Conservation (phyloP, 2,888 invertebrate genomes). For the Pandemis corylana region DNA sequence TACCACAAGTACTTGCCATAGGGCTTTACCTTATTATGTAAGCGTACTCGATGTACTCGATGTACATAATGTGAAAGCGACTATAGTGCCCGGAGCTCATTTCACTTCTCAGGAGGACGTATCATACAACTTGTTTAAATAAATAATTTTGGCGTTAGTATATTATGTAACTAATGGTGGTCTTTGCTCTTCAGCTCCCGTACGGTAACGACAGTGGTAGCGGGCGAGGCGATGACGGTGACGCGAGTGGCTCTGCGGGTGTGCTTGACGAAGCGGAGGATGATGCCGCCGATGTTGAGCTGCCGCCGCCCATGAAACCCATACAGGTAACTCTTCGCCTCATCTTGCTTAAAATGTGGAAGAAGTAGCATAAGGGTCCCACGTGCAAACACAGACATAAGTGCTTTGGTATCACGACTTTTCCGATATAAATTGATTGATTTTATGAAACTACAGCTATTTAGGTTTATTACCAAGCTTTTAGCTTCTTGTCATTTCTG, state of each 20-base stretch:
- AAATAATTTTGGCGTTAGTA: no score
- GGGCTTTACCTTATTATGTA: no score
- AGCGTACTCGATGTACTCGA: no score
- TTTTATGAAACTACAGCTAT: not conserved
- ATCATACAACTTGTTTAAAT: not conserved
- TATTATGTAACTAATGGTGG: no score
- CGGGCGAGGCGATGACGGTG: slow-evolving; percentile 65
- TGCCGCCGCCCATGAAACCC: slow-evolving; percentile 98
- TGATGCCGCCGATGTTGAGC: slow-evolving; percentile 90
- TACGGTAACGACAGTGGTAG: slow-evolving; percentile 59
- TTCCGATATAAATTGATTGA: no score
- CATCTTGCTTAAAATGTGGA: not conserved
- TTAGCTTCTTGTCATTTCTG: not conserved
- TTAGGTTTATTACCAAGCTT: not conserved
- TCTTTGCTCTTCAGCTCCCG: slow-evolving; percentile 58
- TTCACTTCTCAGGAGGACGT: no score
- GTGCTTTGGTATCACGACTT: no score
- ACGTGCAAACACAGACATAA: not conserved
- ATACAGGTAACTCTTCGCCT: slow-evolving; percentile 86
- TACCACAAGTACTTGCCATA: no score
- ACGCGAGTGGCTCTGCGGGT: slow-evolving; percentile 62
- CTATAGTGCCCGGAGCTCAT: no score
- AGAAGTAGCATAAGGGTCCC: not conserved
- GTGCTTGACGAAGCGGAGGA: slow-evolving; percentile 90
- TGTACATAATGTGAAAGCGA: no score